Evolutionary conservation across 2,797 vertebrate genomes (phyloP), one percentile per base, ranked within the genome.

Genomic region (Lates japonicus): DNA sequence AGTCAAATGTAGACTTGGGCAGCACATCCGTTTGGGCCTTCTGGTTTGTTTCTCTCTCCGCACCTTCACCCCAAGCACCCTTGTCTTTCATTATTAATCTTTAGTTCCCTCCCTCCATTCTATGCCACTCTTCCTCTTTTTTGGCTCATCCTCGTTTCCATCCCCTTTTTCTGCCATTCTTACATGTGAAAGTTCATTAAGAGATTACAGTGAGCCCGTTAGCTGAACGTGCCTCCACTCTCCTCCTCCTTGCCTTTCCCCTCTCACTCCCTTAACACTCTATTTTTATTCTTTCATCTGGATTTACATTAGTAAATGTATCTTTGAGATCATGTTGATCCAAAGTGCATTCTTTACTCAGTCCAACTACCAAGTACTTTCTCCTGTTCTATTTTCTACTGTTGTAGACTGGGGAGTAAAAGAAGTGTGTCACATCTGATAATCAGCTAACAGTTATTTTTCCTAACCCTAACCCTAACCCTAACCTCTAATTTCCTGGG

Each of bases 181-280:
- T 84, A 67, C 85, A 81, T 17, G 35, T 80, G 85, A 62, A 92
- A 83, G 89, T 93, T 89, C 81, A 90, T 93, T 92, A 95, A 84
- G 87, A 85, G 93, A 91, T 93, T 94, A 94, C 64, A 66, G 68
- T 89, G 82, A 94, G 83, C 84, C 82, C 41, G 55, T 87, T 85
- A 89, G 78, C 22, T 1, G 14, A 88, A 90, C 13, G 11, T 87
- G 80, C 74, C 35, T 76, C 76, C 3, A 0, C 46, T 49, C 6
- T n/a, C 54, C 62, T 77, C 66, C 37, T 55, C 13, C 48, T 35
- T 59, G 25, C 39, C 64, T 42, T 60, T 70, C 42, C 70, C 57
- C 13, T 35, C 37, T 78, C 63, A 57, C 49, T 51, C 52, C 39
- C 17, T 70, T 66, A 74, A 68, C 73, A 70, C 42, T 66, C 76